Evolutionary conservation across 2,888 invertebrate species (phyloP).

Genomic region (Cylindroiulus punctatus): DNA sequence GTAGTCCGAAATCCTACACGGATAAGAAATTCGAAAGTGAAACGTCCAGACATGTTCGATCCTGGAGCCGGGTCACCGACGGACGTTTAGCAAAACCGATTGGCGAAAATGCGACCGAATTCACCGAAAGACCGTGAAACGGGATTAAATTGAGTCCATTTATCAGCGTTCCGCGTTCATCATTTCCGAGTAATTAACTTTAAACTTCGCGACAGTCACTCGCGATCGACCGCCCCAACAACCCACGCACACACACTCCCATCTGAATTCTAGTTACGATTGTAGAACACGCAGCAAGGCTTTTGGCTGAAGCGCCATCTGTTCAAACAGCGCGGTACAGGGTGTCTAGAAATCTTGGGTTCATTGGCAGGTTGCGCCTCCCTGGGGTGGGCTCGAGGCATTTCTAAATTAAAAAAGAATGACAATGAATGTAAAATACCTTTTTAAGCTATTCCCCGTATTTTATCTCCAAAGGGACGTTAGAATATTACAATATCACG

Average conservation of each 20-base stretch:
- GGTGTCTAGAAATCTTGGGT: background rate
- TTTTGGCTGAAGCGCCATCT: slow-evolving; percentile 7
- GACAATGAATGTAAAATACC: no score
- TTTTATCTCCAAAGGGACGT: no score
- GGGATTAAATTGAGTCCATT: slow-evolving; percentile 1
- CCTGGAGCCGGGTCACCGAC: background rate
- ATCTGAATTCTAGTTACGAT: background rate
- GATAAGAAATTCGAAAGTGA: background rate
- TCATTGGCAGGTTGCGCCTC: no score
- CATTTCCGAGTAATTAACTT: slow-evolving; percentile 44
- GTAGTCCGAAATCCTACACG: slow-evolving; percentile 3
- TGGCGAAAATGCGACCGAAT: background rate
- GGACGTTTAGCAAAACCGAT: background rate
- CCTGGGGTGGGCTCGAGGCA: no score
- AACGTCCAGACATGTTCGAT: background rate
- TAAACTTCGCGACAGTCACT: slow-evolving; percentile 25
- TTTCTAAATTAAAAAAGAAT: no score
- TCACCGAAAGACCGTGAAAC: background rate
- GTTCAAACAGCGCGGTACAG: background rate
- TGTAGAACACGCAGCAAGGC: background rate
- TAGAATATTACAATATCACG: no score
- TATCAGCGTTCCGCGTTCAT: background rate
- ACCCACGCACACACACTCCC: background rate
- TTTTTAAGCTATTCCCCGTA: no score
- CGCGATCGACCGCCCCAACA: background rate